phyloP scores from a whole-genome alignment of 2,797 vertebrate genomes.

The Takifugu ocellatus region DNA sequence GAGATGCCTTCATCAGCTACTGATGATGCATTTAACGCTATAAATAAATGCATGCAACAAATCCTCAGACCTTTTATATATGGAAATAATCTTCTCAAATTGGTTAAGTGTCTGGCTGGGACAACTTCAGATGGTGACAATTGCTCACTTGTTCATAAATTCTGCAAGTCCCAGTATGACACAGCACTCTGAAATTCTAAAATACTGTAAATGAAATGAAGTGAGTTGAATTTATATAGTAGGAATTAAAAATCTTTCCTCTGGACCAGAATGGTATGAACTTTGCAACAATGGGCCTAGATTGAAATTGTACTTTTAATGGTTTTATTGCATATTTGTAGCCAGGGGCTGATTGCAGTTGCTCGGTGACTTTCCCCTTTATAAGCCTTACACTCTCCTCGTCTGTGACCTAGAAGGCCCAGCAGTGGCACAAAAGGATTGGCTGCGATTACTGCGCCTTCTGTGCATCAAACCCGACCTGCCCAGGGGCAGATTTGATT shows the following conservation, averaged over 20 bases:
- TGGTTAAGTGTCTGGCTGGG: not conserved
- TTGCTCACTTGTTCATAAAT: too few relatives aligned
- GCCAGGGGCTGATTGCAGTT: slow-evolving; percentile 69
- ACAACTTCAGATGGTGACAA: not conserved
- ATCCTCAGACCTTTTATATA: too few relatives aligned
- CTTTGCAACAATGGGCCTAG: slow-evolving; percentile 64
- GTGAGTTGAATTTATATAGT: slow-evolving; percentile 9
- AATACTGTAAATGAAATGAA: slow-evolving; percentile 9
- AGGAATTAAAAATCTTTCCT: slow-evolving; percentile 16
- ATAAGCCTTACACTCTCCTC: slow-evolving; percentile 55
- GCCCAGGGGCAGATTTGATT: slow-evolving; percentile 86
- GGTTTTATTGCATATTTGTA: slow-evolving; percentile 73
- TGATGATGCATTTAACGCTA: too few relatives aligned
- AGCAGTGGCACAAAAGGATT: slow-evolving; percentile 76
- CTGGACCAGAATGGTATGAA: slow-evolving; percentile 46
- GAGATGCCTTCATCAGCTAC: too few relatives aligned
- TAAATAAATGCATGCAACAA: too few relatives aligned
- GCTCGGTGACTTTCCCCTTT: slow-evolving; percentile 57
- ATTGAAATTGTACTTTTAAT: slow-evolving; percentile 36
- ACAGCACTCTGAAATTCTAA: not conserved
- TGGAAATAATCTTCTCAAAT: too few relatives aligned
- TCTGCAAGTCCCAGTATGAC: slow-evolving; percentile 5
- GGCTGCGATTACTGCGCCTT: slow-evolving; percentile 79
- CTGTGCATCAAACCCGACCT: slow-evolving; percentile 67
- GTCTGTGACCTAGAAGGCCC: slow-evolving; percentile 53